Evolutionary conservation across 1,140 invertebrate genomes (phyloP).

Genomic region (Lasaia peninsularis): DNA sequence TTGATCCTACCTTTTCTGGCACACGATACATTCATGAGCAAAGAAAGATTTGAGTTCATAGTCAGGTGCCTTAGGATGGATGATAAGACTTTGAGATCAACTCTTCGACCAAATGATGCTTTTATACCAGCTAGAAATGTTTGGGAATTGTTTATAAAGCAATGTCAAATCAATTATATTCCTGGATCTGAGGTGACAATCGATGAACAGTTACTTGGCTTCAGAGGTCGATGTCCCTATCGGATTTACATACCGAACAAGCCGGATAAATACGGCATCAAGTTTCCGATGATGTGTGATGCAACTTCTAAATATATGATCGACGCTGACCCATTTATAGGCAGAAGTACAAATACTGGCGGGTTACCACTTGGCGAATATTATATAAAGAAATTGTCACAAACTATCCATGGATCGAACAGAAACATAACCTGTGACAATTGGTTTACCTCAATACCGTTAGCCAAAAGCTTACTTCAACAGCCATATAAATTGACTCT

Average conservation of each 20-base stretch:
- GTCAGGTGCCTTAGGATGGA: slow-evolving; percentile 21
- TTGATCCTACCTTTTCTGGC: slow-evolving; percentile 13
- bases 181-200: slow-evolving; percentile 20
- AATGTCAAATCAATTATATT: slow-evolving; percentile 20
- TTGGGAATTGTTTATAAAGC: slow-evolving; percentile 26
- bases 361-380: slow-evolving; percentile 14
- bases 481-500: slow-evolving; percentile 44
- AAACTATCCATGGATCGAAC: background rate
- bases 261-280: slow-evolving; percentile 20
- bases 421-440: slow-evolving; percentile 6
- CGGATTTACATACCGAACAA: slow-evolving; percentile 27
- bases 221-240: slow-evolving; percentile 24
- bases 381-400: slow-evolving; percentile 17
- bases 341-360: slow-evolving; percentile 11
- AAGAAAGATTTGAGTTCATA: slow-evolving; percentile 26
- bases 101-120: slow-evolving; percentile 19
- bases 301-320: slow-evolving; percentile 17
- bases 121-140: slow-evolving; percentile 22
- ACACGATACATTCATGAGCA: slow-evolving; percentile 14
- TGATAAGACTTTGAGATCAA: slow-evolving; percentile 18
- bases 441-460: slow-evolving; percentile 2
- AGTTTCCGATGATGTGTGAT: slow-evolving; percentile 18
- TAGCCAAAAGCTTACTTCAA: slow-evolving; percentile 37
- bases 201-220: slow-evolving; percentile 26
- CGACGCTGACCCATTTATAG: slow-evolving; percentile 17